These are phyloP conservation scores for Pelusios castaneus DNA, from an alignment of 2,113 vertebrate species.

Conservation along the genomic window DNA sequence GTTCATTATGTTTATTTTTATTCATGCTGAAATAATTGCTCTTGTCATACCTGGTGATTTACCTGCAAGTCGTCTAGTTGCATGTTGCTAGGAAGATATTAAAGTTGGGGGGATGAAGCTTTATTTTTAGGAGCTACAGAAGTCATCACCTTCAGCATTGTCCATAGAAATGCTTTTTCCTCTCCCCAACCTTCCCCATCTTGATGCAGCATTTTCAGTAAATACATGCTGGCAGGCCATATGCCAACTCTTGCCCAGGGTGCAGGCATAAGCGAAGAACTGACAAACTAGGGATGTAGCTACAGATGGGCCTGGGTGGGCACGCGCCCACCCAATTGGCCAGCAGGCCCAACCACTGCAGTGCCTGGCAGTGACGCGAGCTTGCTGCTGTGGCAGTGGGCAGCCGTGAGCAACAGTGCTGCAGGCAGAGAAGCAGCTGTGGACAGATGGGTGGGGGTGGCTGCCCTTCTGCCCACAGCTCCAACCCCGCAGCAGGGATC, in stretches of 20 bases:
- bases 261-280: neutral
- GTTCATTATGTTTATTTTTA: neutral
- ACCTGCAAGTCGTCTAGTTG: neutral
- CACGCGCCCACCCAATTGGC: too few relatives aligned
- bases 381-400: too few relatives aligned
- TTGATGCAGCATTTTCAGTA: neutral
- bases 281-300: neutral
- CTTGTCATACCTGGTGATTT: neutral
- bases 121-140: neutral
- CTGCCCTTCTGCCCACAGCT: too few relatives aligned
- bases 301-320: too few relatives aligned
- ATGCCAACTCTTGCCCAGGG: neutral
- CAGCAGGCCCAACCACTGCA: too few relatives aligned
- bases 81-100: neutral
- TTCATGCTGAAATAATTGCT: neutral
- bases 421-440: too few relatives aligned
- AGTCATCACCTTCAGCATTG: neutral
- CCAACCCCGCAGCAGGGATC: too few relatives aligned
- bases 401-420: too few relatives aligned
- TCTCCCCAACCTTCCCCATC: neutral
- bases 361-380: too few relatives aligned
- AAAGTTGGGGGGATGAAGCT: neutral
- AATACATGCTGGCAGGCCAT: neutral
- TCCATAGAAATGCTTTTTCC: neutral
- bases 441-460: too few relatives aligned